A percentile compares a stretch with the other conserved stretches of the same genome.
phyloP scores from a whole-genome alignment of 1,140 invertebrate genomes.

The Phenacoccus solenopsis region DNA sequence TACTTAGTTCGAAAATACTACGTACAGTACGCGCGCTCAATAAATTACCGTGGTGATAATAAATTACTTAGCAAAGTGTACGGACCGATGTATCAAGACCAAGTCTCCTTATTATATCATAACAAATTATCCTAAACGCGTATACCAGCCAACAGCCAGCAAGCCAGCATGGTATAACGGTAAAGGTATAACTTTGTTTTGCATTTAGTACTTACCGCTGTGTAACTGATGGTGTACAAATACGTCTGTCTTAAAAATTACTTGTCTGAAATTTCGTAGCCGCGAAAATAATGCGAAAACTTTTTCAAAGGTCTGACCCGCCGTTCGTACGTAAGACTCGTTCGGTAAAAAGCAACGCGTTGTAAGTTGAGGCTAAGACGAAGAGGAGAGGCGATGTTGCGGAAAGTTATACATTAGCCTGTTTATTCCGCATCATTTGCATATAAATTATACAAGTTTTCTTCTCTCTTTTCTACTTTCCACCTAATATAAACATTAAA shows the following conservation, averaged over 20 bases:
- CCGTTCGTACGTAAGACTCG: background rate
- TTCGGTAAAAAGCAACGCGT: background rate
- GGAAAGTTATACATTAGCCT: conserved; percentile 9
- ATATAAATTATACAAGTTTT: conserved; percentile 18
- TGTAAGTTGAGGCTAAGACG: background rate
- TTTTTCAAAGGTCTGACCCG: background rate
- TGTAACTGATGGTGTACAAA: too few relatives aligned
- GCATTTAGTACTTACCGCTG: background rate
- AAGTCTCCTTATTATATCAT: too few relatives aligned
- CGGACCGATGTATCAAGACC: too few relatives aligned
- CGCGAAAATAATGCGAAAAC: background rate
- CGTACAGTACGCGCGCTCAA: too few relatives aligned
- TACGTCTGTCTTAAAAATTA: background rate
- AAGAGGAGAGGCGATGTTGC: conserved; percentile 4
- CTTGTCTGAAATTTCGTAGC: background rate
- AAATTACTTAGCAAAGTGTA: background rate
- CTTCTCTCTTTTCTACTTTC: conserved; percentile 15
- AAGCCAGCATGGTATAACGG: too few relatives aligned
- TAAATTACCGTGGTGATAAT: background rate
- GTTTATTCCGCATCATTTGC: conserved; percentile 15
- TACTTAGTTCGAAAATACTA: too few relatives aligned
- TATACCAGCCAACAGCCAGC: too few relatives aligned
- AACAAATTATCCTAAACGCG: background rate
- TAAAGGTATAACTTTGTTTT: background rate
- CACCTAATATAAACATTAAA: conserved; percentile 16